Evolutionary conservation across 2,888 invertebrate species (phyloP), one percentile per base, ranked within the genome.

Genomic region (Sarcophaga subvicina): DNA sequence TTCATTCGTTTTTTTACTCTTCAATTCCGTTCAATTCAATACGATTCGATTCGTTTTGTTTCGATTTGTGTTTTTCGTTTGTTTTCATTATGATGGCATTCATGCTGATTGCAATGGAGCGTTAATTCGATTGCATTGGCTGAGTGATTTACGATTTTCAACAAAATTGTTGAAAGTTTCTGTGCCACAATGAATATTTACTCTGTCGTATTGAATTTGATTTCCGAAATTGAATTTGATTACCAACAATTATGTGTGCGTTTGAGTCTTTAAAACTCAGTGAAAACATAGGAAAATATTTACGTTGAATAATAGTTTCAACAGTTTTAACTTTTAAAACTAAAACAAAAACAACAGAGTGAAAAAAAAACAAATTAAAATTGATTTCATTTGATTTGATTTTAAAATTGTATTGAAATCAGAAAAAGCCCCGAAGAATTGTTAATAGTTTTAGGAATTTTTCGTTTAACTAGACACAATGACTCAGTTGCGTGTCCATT

Each of bases 81-180:
- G 27, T 63, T 81, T 73, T 67, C 78, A 79, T 76, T 87, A 76
- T 81, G 79, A 87, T 84, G 75, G 87, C 84, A 79, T 87, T 27
- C 87, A 84, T 82, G 87, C 87, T 87, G 87, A 84, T 87, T 87
- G 87, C 87, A 82, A 82, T 84, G 84, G 63, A 82, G 81, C 81
- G 87, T 87, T 87, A 87, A 87, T 87, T 82, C 87, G 87, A 87
- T 71, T 87, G 84, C 84, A 87, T 81, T 76, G 81, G 71, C 25
- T 87, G 84, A 87, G 79, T 87, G 87, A 87, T 84, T 87, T 87
- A 87, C 87, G 87, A 84, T 81, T 78, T 87, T 72, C 17, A 71
- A 79, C 81, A 63, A 87, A 87, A 72, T 87, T 79, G 75, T 79
- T 84, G 81, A 84, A 80, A 79, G 71, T 82, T 82, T 84, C 72